Evolutionary conservation across 2,888 invertebrate species (phyloP).

Genomic region (Tridacna gigas): DNA sequence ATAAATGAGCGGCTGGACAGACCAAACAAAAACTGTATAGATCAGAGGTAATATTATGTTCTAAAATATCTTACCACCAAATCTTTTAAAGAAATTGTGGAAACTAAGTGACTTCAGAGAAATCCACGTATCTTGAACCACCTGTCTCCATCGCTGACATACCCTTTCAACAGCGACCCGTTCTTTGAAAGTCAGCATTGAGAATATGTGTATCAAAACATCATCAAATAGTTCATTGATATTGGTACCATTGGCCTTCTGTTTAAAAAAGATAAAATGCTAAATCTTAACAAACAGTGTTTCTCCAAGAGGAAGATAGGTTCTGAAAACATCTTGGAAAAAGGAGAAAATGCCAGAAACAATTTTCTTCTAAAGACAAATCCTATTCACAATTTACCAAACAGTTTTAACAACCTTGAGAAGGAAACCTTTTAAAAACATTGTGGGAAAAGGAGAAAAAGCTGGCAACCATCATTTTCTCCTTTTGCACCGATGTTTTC

Average conservation of each 20-base stretch:
- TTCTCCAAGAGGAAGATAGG: not conserved
- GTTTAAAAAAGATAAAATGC: not conserved
- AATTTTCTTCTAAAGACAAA: too few species aligned
- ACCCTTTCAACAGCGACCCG: slow-evolving; percentile 67
- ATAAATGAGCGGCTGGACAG: too few species aligned
- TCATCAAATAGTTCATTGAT: slow-evolving; percentile 61
- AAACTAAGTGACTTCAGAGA: slow-evolving; percentile 56
- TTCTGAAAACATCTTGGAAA: too few species aligned
- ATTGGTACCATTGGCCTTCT: not conserved
- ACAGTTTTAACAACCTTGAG: too few species aligned
- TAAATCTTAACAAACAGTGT: not conserved
- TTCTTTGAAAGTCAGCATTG: slow-evolving; percentile 63
- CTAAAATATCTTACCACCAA: slow-evolving; percentile 50
- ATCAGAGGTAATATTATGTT: too few species aligned
- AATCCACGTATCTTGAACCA: slow-evolving; percentile 61
- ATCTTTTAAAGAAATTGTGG: slow-evolving; percentile 63
- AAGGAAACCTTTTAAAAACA: too few species aligned
- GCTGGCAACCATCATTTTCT: too few species aligned
- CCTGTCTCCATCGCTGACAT: slow-evolving; percentile 66
- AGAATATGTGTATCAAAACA: slow-evolving; percentile 61
- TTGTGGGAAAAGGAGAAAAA: too few species aligned
- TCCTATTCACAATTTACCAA: too few species aligned
- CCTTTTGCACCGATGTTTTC: too few species aligned
- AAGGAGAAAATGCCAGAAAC: too few species aligned
- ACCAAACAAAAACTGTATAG: too few species aligned